Evolutionary conservation across 2,888 invertebrate species (phyloP).

Genomic region (Liodrosophila aerea): DNA sequence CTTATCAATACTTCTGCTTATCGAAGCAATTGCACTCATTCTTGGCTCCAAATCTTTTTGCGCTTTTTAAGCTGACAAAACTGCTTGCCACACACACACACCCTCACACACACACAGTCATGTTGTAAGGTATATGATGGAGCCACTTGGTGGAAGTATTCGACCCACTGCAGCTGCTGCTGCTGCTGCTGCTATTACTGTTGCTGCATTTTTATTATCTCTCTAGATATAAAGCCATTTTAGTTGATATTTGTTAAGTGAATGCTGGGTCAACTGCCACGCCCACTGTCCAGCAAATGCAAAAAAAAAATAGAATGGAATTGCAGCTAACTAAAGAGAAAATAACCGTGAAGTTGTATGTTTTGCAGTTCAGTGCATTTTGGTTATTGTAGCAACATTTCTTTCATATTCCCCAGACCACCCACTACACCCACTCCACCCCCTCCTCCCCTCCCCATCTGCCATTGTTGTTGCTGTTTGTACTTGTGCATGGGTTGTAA

Average conservation of each 20-base stretch:
- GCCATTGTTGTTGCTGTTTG: slow-evolving; percentile 38
- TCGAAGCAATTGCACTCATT: no score
- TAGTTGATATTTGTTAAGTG: slow-evolving; percentile 64
- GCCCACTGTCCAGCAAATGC: slow-evolving; percentile 29
- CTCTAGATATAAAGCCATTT: slow-evolving; percentile 69
- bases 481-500: slow-evolving; percentile 55
- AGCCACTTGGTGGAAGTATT: slow-evolving; percentile 9
- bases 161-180: slow-evolving; percentile 8
- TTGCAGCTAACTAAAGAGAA: slow-evolving; percentile 63
- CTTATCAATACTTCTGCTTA: no score
- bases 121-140: slow-evolving; percentile 18
- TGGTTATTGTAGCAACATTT: slow-evolving; percentile 56
- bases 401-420: slow-evolving; percentile 42
- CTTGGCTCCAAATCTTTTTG: no score
- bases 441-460: neutral
- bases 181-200: slow-evolving; percentile 26
- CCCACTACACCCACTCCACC: neutral
- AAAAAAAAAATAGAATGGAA: slow-evolving; percentile 21
- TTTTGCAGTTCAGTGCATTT: slow-evolving; percentile 76
- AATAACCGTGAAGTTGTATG: slow-evolving; percentile 73
- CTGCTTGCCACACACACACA: slow-evolving; percentile 2
- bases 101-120: neutral
- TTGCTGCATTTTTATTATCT: slow-evolving; percentile 65
- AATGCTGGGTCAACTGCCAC: slow-evolving; percentile 49
- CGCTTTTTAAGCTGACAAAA: no score